phyloP scores from a whole-genome alignment of 2,888 invertebrate species.

The Spilarctia lutea region DNA sequence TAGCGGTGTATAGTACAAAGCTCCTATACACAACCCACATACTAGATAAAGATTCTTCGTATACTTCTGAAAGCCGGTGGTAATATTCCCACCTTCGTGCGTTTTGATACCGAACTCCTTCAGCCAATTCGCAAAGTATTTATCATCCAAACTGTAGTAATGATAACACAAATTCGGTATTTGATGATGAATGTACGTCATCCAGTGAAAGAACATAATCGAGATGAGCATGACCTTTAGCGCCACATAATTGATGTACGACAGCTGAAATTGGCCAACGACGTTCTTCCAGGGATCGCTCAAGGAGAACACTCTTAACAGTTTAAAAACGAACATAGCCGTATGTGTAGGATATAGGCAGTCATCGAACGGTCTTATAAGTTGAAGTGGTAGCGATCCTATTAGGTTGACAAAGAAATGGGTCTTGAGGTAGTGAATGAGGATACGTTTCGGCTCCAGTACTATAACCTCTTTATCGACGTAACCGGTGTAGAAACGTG shows the following conservation, averaged over 20 bases:
- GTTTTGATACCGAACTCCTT: slow-evolving; percentile 43
- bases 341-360: slow-evolving; percentile 65
- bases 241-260: slow-evolving; percentile 55
- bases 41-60: slow-evolving; percentile 63
- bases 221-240: slow-evolving; percentile 45
- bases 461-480: slow-evolving; percentile 62
- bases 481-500: slow-evolving; percentile 70
- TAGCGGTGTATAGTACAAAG: slow-evolving; percentile 57
- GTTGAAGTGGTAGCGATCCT: slow-evolving; percentile 64
- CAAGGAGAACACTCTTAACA: slow-evolving; percentile 56
- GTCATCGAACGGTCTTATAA: slow-evolving; percentile 51
- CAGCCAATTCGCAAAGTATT: slow-evolving; percentile 51
- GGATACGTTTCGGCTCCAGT: slow-evolving; percentile 61
- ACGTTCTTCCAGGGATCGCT: slow-evolving; percentile 55
- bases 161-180: slow-evolving; percentile 63
- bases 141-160: slow-evolving; percentile 37
- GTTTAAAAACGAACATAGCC: slow-evolving; percentile 62
- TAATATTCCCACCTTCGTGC: slow-evolving; percentile 3
- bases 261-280: slow-evolving; percentile 59
- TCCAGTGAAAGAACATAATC: slow-evolving; percentile 69
- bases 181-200: slow-evolving; percentile 69
- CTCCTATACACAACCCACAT: slow-evolving; percentile 63
- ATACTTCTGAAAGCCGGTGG: slow-evolving; percentile 58
- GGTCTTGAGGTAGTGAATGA: slow-evolving; percentile 57
- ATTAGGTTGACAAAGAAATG: slow-evolving; percentile 61